Base-by-base conservation (phyloP, 2,797 vertebrate genomes). In the Eulemur albifrons region DNA sequence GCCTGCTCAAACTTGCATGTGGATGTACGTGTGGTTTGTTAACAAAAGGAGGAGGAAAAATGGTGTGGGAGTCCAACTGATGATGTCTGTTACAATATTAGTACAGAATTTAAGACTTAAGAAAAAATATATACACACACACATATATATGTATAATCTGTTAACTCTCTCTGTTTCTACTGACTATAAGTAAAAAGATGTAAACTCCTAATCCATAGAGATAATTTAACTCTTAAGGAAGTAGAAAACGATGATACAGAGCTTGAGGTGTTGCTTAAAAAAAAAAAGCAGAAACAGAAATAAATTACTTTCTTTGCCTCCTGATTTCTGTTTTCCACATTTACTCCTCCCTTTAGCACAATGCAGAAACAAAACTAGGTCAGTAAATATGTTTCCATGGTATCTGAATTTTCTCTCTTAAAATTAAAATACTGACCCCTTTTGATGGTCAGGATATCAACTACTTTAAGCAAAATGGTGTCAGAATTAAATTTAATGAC, bases 321-420 rank as follows among this genome's bases (percentile, higher is more conserved):
- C 17, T 79, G 45, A 69, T 57, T 93, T 90, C 40, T 94, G 35
- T 88, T 96, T 95, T 93, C 35, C 18, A 30, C 15, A 54, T 84
- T 83, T 87, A 89, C 50, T 80, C 25, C 32, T 94, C 38, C 70
- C 20, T 70, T 17, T 10, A 90, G 59, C 14, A 93, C 59, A 85
- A 15, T 59, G 43, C 30, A 57, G 88, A 90, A 95, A 65, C 59
- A 88, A 97, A 97, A 85, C 21, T 96, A 95, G 93, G 72, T 88
- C 95, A 73, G 67, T 72, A 81, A 93, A 95, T 73, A 88, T 38
- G 82, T 94, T 88, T 75, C 76, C 76, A 88, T 92, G 79, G 85
- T 80, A 84, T 87, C 45, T 84, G 73, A 84, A 76, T 80, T 90
- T 95, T 96, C 63, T 88, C 45, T 88, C 27, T 75, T 72, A 82